These are phyloP conservation scores for Drosophila subpulchrella DNA, from an alignment of 1,140 invertebrate genomes.

Conservation along the genomic window DNA sequence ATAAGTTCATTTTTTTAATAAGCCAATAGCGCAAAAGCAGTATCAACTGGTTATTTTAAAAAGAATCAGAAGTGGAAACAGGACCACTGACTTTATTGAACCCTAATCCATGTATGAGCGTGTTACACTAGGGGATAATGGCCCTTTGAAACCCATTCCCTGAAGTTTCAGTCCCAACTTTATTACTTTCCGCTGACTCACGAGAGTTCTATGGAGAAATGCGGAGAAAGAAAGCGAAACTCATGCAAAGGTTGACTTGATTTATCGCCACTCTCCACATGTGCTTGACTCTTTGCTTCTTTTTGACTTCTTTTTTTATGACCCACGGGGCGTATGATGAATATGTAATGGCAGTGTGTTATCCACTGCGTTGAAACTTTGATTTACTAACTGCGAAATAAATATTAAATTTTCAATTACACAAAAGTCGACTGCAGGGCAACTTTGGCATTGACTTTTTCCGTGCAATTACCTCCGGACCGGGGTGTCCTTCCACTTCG, in stretches of 20 bases:
- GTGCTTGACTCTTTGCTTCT: conserved; percentile 28
- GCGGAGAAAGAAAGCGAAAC: conserved; percentile 53
- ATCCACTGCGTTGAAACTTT: conserved; percentile 76
- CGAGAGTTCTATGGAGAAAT: conserved; percentile 10
- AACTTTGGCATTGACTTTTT: conserved; percentile 70
- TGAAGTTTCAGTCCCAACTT: conserved; percentile 41
- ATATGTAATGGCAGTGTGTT: conserved; percentile 72
- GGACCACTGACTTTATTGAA: conserved; percentile 58
- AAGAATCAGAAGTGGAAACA: background rate
- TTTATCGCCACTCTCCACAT: conserved; percentile 68
- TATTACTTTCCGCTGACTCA: conserved; percentile 81
- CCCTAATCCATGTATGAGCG: conserved; percentile 74
- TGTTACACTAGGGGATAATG: conserved; percentile 58
- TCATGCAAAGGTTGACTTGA: conserved; percentile 81
- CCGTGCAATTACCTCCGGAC: conserved; percentile 74
- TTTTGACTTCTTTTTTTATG: conserved; percentile 39
- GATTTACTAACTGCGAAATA: conserved; percentile 83
- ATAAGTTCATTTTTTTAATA: too few species aligned
- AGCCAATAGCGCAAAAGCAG: background rate
- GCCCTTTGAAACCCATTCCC: conserved; percentile 10
- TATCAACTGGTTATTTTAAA: conserved; percentile 47
- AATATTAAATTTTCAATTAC: conserved; percentile 83
- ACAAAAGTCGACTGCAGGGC: conserved; percentile 24
- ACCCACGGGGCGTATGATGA: conserved; percentile 73
- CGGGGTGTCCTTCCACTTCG: conserved; percentile 44